Evolutionary conservation across 2,113 vertebrate genomes (phyloP).

Genomic region (Phocoena sinus): DNA sequence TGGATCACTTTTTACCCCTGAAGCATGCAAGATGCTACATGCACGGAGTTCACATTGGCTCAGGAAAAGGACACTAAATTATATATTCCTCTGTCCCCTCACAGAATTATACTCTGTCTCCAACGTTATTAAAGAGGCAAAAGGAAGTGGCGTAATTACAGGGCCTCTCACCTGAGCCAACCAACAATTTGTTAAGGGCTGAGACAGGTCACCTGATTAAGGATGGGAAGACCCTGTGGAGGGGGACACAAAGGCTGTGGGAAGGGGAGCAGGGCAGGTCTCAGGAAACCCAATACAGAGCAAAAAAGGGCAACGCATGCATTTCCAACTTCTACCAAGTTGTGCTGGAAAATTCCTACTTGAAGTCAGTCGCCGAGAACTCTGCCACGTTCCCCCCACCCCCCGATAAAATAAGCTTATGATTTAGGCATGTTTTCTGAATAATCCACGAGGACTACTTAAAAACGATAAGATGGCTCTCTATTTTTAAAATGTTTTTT

Average conservation of each 20-base stretch:
- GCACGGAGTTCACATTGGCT: neutral
- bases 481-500: neutral
- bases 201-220: neutral
- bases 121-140: conserved; percentile 59
- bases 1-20: neutral
- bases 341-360: no score
- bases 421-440: neutral
- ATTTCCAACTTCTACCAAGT: neutral
- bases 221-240: neutral
- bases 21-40: conserved; percentile 42
- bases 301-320: rapidly evolving
- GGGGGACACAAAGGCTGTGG: rapidly evolving
- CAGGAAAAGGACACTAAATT: conserved; percentile 59
- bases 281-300: neutral
- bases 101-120: conserved; percentile 20
- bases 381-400: neutral
- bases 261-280: neutral
- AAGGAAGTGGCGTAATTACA: conserved; percentile 66
- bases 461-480: neutral
- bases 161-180: conserved; percentile 27
- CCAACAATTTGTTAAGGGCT: conserved; percentile 16
- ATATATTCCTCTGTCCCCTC: conserved; percentile 33
- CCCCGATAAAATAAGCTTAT: neutral
- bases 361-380: neutral
- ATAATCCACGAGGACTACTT: neutral